These are phyloP conservation scores for Zosterops japonicus DNA, from an alignment of 2,113 vertebrate species.

Conservation along the genomic window DNA sequence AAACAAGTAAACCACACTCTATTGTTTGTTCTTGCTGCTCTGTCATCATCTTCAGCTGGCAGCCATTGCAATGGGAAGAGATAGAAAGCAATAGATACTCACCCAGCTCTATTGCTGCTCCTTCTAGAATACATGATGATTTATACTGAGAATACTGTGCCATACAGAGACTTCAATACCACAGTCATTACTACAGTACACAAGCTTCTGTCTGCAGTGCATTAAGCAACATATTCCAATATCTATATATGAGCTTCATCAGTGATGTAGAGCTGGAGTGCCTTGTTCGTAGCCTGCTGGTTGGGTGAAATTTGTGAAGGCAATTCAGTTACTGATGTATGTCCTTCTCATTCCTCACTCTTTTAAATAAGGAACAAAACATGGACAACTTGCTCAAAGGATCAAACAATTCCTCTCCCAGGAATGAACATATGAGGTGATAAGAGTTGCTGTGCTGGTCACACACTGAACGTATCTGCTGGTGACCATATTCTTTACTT, in stretches of 20 bases:
- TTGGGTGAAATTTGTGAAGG: neutral
- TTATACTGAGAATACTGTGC: neutral
- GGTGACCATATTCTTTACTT: neutral
- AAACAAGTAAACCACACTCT: neutral
- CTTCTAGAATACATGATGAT: neutral
- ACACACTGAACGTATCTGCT: neutral
- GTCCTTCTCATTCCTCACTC: neutral
- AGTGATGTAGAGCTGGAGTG: neutral
- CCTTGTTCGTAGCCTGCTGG: neutral
- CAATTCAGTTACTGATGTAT: neutral
- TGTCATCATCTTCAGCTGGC: neutral
- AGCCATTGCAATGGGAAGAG: neutral
- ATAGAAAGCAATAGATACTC: neutral
- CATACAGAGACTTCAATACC: neutral
- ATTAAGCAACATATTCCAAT: neutral
- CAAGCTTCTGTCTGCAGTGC: neutral
- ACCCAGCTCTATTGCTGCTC: neutral
- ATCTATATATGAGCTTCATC: neutral
- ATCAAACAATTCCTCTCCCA: neutral
- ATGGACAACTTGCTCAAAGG: neutral
- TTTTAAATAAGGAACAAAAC: neutral
- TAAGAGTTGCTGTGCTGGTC: neutral
- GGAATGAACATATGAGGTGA: rapidly evolving
- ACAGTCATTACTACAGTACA: neutral
- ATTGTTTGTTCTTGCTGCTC: neutral